Evolutionary conservation across 2,113 vertebrate species (phyloP), one percentile per base, ranked within the genome.

Genomic region (Suncus etruscus): DNA sequence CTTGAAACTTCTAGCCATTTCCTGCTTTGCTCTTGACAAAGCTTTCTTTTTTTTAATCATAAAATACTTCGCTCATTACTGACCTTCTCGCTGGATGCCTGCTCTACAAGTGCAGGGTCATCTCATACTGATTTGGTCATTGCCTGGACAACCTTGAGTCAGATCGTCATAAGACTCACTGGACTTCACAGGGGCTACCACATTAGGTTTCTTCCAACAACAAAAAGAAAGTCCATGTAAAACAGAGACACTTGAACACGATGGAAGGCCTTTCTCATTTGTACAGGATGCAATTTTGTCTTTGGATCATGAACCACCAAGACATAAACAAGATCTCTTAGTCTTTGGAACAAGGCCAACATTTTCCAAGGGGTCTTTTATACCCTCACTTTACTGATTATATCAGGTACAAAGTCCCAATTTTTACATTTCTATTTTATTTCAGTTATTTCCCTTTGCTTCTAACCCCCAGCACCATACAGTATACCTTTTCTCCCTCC

Each of bases 71-170:
- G 24, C 32, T 80, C 69, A 14, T 76, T 85, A 29, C 8, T 16
- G 22, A 16, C 16, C 29, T 75, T 76, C 24, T 72, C 10, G 24
- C 48, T 39, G 72, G 22, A 25, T 54, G 39, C 22, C 92, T 76
- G 45, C 11, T 22, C 3, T 24, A n/a, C 16, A 76, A 25, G 29
- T 12, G 22, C 29, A 22, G 11, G 39, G 70, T 5, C 20, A 75
- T 75, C 85, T 83, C 54, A 54, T 89, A 79, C 54, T 85, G 31
- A 80, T 83, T 66, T 90, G 25, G 83, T 83, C 54, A 20, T 10
- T 54, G 54, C 54, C 32, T 69, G 6, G 25, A 89, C 11, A 47
- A 73, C 11, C 39, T 92, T 73, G 29, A 65, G 50, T 74, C 77
- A 74, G 25, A 48, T 72, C 47, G 50, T 39, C 22, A 72, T 29